Evolutionary conservation across 37 sponge, comb jelly and placozoan genomes (phyloP).

Genomic region (Trichoplax adhaerens): DNA sequence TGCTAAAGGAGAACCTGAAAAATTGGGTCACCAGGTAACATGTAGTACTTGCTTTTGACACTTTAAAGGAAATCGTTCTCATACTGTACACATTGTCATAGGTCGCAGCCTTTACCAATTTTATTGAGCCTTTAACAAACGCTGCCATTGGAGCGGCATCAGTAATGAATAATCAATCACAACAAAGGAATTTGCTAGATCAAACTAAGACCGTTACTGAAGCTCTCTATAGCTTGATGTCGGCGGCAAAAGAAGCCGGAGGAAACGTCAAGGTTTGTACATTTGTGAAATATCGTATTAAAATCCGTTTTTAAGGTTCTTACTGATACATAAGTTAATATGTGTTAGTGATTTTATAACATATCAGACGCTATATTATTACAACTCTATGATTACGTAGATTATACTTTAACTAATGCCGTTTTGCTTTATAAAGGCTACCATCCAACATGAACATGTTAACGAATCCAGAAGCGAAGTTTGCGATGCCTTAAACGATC

Average conservation of each 20-base stretch:
- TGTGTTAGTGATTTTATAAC: no score
- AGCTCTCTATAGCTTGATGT: constrained; percentile 49
- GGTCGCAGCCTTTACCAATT: constrained; percentile 55
- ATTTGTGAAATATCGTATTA: not conserved
- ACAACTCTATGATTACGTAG: no score
- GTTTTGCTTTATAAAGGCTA: not conserved
- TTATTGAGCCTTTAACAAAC: constrained; percentile 49
- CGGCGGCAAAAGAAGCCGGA: constrained; percentile 61
- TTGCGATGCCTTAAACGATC: constrained; percentile 39
- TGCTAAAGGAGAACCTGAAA: constrained; percentile 90
- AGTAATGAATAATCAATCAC: constrained; percentile 34
- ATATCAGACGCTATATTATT: no score
- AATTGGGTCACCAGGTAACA: constrained; percentile 63
- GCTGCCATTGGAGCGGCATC: constrained; percentile 84
- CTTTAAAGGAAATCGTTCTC: no score
- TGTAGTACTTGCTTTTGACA: not conserved
- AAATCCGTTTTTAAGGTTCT: no score
- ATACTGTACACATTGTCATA: not conserved
- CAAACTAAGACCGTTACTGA: constrained; percentile 81
- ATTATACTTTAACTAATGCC: no score
- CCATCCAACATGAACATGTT: constrained; percentile 21
- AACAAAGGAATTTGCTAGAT: constrained; percentile 46
- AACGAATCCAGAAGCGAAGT: constrained; percentile 26
- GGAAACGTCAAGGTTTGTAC: constrained; percentile 53
- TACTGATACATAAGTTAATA: no score